phyloP scores from a whole-genome alignment of 1,140 invertebrate species.

The Papilio xuthus region DNA sequence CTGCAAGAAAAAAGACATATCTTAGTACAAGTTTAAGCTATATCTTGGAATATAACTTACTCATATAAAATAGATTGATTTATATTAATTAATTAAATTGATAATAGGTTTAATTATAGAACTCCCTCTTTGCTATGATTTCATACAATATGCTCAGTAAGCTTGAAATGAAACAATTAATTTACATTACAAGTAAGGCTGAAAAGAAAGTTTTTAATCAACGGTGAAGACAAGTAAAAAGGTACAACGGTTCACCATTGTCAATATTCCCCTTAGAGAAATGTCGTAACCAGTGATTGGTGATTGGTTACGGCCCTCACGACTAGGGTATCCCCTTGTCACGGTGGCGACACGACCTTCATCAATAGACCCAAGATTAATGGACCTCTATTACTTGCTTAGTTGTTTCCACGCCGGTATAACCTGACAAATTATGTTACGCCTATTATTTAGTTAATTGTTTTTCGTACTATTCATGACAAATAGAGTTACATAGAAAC shows the following conservation, averaged over 20 bases:
- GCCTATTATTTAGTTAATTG: background rate
- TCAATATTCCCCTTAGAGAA: slow-evolving; percentile 1
- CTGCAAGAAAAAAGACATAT: slow-evolving; percentile 83
- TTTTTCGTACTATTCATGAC: background rate
- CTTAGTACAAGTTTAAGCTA: background rate
- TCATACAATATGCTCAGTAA: background rate
- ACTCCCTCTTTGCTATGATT: background rate
- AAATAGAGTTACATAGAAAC: too few relatives aligned
- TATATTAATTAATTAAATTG: too few relatives aligned
- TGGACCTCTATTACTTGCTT: background rate
- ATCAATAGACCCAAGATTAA: background rate
- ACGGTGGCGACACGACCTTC: background rate
- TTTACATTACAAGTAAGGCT: background rate
- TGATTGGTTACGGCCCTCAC: background rate
- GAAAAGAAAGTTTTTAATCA: slow-evolving; percentile 6
- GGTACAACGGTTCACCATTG: slow-evolving; percentile 8
- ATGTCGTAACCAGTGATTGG: background rate
- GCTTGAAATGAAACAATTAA: background rate
- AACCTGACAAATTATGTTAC: background rate
- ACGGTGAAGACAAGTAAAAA: background rate
- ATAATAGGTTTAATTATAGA: too few relatives aligned
- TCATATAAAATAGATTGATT: too few relatives aligned
- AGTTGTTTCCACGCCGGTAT: slow-evolving; percentile 2
- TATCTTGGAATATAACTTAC: background rate
- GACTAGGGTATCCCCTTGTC: background rate